Percentiles rank a stretch among this genome's conserved stretches.
Conservation (phyloP, 2,888 invertebrate genomes). For the Cosmia pyralina region DNA sequence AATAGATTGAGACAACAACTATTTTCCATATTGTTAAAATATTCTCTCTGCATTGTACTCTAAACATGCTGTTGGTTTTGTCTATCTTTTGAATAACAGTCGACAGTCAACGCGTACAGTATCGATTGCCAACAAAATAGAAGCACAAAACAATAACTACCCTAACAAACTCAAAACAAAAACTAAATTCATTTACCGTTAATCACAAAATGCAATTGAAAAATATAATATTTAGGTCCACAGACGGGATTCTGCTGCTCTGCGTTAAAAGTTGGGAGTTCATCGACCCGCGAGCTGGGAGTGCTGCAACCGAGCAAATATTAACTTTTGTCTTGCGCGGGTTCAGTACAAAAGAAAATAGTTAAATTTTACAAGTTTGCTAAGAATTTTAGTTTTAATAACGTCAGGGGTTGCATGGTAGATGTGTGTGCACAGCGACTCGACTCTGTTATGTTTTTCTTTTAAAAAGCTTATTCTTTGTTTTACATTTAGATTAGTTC, state of each 20-base stretch:
- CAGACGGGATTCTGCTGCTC: slow-evolving; percentile 29
- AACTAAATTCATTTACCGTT: slow-evolving; percentile 38
- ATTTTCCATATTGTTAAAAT: not conserved
- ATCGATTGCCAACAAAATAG: not conserved
- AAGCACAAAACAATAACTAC: not conserved
- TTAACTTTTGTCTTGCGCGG: slow-evolving; percentile 46
- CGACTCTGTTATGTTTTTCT: slow-evolving; percentile 4
- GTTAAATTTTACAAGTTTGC: slow-evolving; percentile 26
- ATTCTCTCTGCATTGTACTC: not conserved
- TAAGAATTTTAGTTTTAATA: slow-evolving; percentile 30
- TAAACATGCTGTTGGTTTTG: not conserved
- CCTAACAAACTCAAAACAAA: slow-evolving; percentile 2
- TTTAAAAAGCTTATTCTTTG: not conserved
- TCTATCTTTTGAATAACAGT: too few species aligned
- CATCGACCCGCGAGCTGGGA: slow-evolving; percentile 29
- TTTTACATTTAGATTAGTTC: slow-evolving; percentile 7
- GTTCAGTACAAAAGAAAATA: slow-evolving; percentile 55
- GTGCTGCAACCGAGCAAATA: slow-evolving; percentile 37
- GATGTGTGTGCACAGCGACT: not conserved
- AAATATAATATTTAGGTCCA: slow-evolving; percentile 55
- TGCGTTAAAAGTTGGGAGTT: slow-evolving; percentile 42
- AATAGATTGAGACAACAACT: too few species aligned
- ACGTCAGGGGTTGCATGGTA: not conserved
- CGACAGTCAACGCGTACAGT: not conserved
- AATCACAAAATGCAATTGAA: slow-evolving; percentile 39